Evolutionary conservation across 1,140 invertebrate genomes (phyloP), one percentile per base, ranked within the genome.

Genomic region (Lamellibrachia luymesi): DNA sequence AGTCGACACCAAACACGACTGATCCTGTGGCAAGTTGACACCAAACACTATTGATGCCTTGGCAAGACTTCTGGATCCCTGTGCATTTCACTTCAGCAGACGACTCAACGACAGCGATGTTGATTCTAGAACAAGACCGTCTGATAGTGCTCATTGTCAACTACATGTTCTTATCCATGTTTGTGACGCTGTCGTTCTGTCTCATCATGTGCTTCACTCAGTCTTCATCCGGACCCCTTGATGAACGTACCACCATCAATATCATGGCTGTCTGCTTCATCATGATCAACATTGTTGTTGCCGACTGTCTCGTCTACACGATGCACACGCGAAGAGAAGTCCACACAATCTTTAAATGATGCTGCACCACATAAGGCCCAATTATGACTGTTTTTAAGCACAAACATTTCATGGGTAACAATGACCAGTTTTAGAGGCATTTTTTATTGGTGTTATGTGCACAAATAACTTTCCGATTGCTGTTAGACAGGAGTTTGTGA

Each of bases 151-250:
- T 95, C 7, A 95, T 95, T 93, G 94, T 95, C 80, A 95, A 95
- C 94, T 95, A 95, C 94, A 94, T 95, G 4, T 95, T 95, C 91
- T 94, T 95, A 90, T 95, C 95, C 17, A 93, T 95, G 49, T 94
- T 95, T 49, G 94, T 95, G 13, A 93, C 95, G 5, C 93, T 94
- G 22, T 95, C 94, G 92, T 91, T 95, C n/a, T 92, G 95, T n/a
- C 95, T 95, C 92, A 93, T 95, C 92, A 89, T 95, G 92, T 94
- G 94, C 93, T 93, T 95, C 49, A 95, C 94, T 13, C 94, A 95
- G 92, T 94, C 95, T 7, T 94, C 95, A 8, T 94, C 95, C n/a
- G 94, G 94, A 51, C 94, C 94, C 13, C 93, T 94, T 92, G 94
- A 95, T 89, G 93, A 94, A 17, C 91, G 95, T 91, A 94, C 94